These are phyloP conservation scores for Orientallactaga sibirica DNA, from an alignment of 2,797 vertebrate species.

Conservation along the genomic window DNA sequence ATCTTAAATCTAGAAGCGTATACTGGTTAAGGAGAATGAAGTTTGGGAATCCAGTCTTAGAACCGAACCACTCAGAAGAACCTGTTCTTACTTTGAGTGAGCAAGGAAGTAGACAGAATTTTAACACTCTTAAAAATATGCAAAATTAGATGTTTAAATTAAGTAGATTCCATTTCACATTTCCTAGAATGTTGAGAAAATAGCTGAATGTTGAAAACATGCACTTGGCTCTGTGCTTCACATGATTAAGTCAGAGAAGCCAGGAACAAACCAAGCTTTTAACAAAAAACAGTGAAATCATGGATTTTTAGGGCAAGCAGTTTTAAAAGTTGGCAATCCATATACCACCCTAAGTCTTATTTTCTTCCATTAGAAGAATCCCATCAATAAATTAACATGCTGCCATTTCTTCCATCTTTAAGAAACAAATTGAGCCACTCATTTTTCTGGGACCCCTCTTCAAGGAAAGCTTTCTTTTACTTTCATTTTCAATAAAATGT, in stretches of 20 bases:
- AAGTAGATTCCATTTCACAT: conserved; percentile 48
- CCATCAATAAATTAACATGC: background rate
- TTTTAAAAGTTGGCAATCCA: background rate
- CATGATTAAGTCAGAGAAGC: conserved; percentile 43
- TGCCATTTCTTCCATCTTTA: conserved; percentile 29
- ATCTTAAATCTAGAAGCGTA: background rate
- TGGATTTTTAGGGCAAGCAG: background rate
- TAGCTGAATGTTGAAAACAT: conserved; percentile 44
- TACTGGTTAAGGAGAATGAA: background rate
- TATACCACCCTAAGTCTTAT: background rate
- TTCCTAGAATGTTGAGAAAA: conserved; percentile 55
- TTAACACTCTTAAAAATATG: conserved; percentile 15
- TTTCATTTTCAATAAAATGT: too few relatives aligned
- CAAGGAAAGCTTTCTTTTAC: too few relatives aligned
- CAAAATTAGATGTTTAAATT: background rate
- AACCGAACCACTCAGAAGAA: conserved; percentile 19
- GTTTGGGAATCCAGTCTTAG: background rate
- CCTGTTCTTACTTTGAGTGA: background rate
- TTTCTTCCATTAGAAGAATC: background rate
- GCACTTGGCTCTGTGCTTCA: conserved; percentile 21
- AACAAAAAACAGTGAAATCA: background rate
- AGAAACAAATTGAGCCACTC: background rate
- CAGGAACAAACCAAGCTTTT: conserved; percentile 25
- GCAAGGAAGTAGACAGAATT: background rate
- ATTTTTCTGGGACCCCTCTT: too few relatives aligned